These are phyloP conservation scores for Meles meles DNA, from an alignment of 2,113 vertebrate species.

Conservation along the genomic window DNA sequence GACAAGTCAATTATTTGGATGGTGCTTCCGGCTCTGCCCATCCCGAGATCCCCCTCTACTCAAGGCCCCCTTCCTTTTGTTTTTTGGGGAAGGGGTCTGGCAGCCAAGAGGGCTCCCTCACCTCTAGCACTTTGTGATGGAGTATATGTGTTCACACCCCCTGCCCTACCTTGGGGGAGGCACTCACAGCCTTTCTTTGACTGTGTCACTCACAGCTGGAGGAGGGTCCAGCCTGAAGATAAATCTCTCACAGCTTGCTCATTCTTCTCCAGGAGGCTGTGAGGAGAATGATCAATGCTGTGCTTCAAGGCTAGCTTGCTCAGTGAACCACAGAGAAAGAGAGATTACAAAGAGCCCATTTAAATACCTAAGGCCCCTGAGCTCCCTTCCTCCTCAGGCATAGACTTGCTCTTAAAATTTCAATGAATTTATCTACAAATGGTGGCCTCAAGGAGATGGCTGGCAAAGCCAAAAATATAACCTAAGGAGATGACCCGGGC, in stretches of 20 bases:
- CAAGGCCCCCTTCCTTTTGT: not conserved
- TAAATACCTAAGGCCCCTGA: slow-evolving; percentile 51
- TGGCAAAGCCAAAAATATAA: slow-evolving; percentile 49
- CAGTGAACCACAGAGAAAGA: slow-evolving; percentile 46
- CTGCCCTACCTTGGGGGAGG: not conserved
- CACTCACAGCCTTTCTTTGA: slow-evolving; percentile 17
- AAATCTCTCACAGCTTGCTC: slow-evolving; percentile 57
- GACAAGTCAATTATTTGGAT: not conserved
- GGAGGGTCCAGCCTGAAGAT: slow-evolving; percentile 48
- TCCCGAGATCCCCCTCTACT: not conserved
- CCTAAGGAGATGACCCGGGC: slow-evolving; percentile 18
- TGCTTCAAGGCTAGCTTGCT: slow-evolving; percentile 37
- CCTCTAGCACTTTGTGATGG: not conserved
- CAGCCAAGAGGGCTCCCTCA: not conserved
- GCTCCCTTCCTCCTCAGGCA: not conserved
- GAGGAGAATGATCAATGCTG: slow-evolving; percentile 39
- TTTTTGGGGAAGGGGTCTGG: not conserved
- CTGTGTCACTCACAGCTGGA: slow-evolving; percentile 60
- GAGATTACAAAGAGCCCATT: slow-evolving; percentile 58
- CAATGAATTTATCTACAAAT: not conserved
- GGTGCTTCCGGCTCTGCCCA: not conserved
- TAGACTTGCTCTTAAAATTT: slow-evolving; percentile 32
- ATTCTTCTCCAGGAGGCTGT: slow-evolving; percentile 61
- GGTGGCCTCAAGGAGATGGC: not conserved
- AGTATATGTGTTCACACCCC: not conserved